Evolutionary conservation across 2,797 vertebrate genomes (phyloP), one percentile per base, ranked within the genome.

Genomic region (Manis crassicaudata): DNA sequence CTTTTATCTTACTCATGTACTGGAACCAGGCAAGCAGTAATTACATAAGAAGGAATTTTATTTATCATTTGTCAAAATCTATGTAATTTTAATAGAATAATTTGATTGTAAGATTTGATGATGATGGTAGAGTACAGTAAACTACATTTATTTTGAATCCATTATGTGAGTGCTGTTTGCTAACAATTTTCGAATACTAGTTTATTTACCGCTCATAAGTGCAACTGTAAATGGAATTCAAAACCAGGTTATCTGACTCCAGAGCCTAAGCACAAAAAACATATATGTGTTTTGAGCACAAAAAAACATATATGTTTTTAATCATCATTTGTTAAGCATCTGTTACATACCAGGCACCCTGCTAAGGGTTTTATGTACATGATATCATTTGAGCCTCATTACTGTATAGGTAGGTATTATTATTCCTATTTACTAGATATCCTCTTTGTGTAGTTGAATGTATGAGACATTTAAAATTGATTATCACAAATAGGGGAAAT

Each of bases 21-120:
- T 85, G 14, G 11, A 88, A 90, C 65, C 5, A 50, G 27, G 11
- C 37, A 93, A 82, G 63, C 63, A 40, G 2, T 63, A 90, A 86
- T 68, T 90, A 20, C 27, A 68, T 73, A 88, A 70, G 23, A 73
- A 70, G 1, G 1, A 32, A 79, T 94, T 97, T 89, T 54, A 92
- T 27, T 90, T 62, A 56, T 92, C 65, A 68, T 25, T 46, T 94
- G 5, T 90, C 27, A 89, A 54, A 60, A 75, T 60, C 40, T 40
- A 58, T 81, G 0, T 10, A 58, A 93, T 89, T 97, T 92, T 79
- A 58, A 94, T 88, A 84, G 46, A 65, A 83, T 84, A 52, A 76
- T 76, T n/a, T 46, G 43, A 43, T 43, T 43, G 43, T 46, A 81
- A 70, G 1, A 23, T 73, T 88, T 77, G 56, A 46, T 88, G 73